These are phyloP conservation scores for Thereva nobilitata DNA, from an alignment of 2,888 invertebrate species.

Conservation along the genomic window DNA sequence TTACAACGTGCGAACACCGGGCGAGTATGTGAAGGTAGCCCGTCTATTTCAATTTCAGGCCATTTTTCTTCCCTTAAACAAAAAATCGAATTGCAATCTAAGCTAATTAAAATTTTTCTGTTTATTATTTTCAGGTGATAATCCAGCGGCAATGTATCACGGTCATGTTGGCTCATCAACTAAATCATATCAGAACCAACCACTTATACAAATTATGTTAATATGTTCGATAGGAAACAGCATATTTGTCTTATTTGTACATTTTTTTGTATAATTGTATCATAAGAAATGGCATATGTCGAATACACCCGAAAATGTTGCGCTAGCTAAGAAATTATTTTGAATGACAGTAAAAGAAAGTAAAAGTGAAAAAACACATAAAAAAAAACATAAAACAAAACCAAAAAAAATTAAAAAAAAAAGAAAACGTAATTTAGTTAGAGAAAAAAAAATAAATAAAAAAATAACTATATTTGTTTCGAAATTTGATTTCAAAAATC, in stretches of 20 bases:
- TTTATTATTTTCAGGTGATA: conserved; percentile 67
- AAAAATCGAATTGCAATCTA: no score
- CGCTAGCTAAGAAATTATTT: not conserved
- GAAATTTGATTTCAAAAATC: conserved; percentile 32
- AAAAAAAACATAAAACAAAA: conserved; percentile 13
- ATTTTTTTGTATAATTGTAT: conserved; percentile 39
- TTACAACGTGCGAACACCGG: no score
- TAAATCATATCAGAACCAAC: conserved; percentile 56
- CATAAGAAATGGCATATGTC: conserved; percentile 13
- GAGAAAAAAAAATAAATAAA: conserved; percentile 14
- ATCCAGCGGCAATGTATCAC: conserved; percentile 78
- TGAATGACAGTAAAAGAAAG: not conserved
- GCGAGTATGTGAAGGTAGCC: no score
- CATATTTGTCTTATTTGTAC: conserved; percentile 29
- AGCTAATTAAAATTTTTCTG: conserved; percentile 29
- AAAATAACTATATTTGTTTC: conserved; percentile 23
- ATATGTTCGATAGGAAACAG: conserved; percentile 35
- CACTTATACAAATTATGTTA: conserved; percentile 43
- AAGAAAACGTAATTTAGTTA: conserved; percentile 4
- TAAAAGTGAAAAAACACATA: conserved; percentile 12
- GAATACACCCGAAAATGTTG: not conserved
- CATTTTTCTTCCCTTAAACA: no score
- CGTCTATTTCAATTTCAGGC: no score
- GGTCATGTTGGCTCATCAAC: conserved; percentile 58
- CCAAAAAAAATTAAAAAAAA: conserved; percentile 12